Base-by-base conservation (phyloP, 1,140 invertebrate genomes). In the Teleopsis dalmanni region DNA sequence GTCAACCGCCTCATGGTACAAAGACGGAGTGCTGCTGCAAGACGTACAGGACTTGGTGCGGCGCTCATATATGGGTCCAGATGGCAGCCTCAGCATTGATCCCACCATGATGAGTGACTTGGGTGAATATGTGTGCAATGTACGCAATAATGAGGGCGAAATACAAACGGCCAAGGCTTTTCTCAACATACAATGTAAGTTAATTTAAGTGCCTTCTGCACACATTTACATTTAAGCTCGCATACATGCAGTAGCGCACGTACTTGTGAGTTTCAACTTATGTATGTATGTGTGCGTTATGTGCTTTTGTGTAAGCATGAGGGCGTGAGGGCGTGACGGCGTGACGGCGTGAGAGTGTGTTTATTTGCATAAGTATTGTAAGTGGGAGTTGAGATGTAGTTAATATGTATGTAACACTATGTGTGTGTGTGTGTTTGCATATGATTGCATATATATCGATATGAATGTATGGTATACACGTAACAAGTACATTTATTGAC, bases 111-210 rank as follows among this genome's bases (percentile, higher is more conserved):
- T 89, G 74, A 79, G 82, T 25, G 93, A 97, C 68, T 80, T 84
- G 50, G 94, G 93, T 23, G 82, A 87, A 71, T 97, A 93, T 72
- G 84, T 82, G 46, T 98, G 95, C 68, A 81, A 85, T 57, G 89
- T 94, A 46, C 83, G 78, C 36, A 90, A 88, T 58, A 78, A 79
- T 9, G 81, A 85, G 34, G 90, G 87, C 10, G 83, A 87, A 56
- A 78, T 82, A 48, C 90, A 95, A 71, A 83, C 81, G 56, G 91
- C 91, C 25, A 81, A 80, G 45, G 93, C 92, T 38, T 94, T 84
- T 73, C 81, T 98, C 40, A 91, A 95, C 71, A 90, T 98, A 53
- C 91, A 94, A 77, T 97, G 93, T 96, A 73, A 83, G 82, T 78
- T 8, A n/a, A n/a, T n/a, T n/a, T n/a, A n/a, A n/a, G n/a, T n/a